A percentile compares a stretch with the other conserved stretches of the same genome.
Conservation (phyloP, 2,797 vertebrate genomes). For the Clarias laeviceps region DNA sequence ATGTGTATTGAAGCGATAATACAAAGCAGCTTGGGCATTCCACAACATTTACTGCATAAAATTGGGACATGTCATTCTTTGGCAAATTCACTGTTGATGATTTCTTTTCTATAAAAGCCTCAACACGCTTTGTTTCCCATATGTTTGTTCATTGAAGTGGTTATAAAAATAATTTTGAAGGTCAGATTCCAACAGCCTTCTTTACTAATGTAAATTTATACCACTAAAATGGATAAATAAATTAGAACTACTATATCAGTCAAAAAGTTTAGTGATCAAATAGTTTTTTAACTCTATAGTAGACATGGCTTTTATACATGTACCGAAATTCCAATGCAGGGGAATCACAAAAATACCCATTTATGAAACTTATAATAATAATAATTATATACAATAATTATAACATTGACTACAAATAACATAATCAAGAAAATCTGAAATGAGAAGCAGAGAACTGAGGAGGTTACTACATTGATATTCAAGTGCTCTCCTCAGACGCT, state of each 20-base stretch:
- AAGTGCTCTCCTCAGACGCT: neutral
- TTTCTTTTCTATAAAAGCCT: neutral
- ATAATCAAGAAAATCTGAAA: no score
- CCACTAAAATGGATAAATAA: neutral
- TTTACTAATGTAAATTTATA: neutral
- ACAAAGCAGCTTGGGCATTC: neutral
- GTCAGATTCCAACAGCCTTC: neutral
- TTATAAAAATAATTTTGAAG: neutral
- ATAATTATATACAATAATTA: neutral
- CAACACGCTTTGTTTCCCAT: neutral
- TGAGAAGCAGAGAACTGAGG: no score
- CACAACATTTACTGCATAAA: neutral
- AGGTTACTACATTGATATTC: neutral
- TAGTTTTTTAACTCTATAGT: neutral
- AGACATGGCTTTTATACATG: neutral
- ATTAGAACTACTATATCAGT: neutral
- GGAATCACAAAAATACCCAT: neutral
- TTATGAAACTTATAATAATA: neutral
- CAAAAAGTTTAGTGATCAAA: neutral
- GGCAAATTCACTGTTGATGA: neutral
- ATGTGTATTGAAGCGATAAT: no score
- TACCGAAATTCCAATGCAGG: neutral
- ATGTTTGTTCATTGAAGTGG: neutral
- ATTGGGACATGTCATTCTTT: neutral
- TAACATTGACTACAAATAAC: no score